Evolutionary conservation across 1,140 invertebrate genomes (phyloP).

Genomic region (Cryptotermes secundus): DNA sequence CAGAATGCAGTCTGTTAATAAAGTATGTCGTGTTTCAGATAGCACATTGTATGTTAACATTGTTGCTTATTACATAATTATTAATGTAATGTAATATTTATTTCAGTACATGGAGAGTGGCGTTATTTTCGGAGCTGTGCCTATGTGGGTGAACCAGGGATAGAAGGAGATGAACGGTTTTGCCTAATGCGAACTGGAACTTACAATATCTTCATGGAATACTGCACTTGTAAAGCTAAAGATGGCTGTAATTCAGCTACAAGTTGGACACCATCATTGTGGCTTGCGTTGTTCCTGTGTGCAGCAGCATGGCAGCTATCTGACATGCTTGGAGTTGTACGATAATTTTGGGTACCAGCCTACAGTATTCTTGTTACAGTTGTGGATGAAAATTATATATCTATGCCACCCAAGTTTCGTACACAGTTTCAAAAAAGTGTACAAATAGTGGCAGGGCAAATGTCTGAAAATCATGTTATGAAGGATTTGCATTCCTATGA

Average conservation of each 20-base stretch:
- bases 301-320: background rate
- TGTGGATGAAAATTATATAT: background rate
- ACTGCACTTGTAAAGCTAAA: slow-evolving; percentile 90
- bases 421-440: no score
- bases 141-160: slow-evolving; percentile 85
- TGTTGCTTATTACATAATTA: no score
- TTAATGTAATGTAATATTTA: background rate
- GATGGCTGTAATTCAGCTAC: slow-evolving; percentile 80
- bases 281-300: slow-evolving; percentile 1
- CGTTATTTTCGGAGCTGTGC: slow-evolving; percentile 86
- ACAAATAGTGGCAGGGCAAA: no score
- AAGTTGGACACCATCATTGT: background rate
- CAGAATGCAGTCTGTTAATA: no score
- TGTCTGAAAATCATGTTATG: no score
- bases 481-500: no score
- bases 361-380: background rate
- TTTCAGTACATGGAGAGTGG: slow-evolving; percentile 86
- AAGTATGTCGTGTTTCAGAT: no score
- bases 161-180: slow-evolving; percentile 85
- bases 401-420: no score
- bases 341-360: background rate
- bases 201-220: slow-evolving; percentile 91
- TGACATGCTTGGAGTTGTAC: background rate
- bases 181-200: slow-evolving; percentile 88
- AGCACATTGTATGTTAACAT: no score